Percentiles rank a stretch among this genome's conserved stretches.
These are phyloP conservation scores for Papilio elwesi DNA, from an alignment of 2,888 invertebrate genomes.

Conservation along the genomic window DNA sequence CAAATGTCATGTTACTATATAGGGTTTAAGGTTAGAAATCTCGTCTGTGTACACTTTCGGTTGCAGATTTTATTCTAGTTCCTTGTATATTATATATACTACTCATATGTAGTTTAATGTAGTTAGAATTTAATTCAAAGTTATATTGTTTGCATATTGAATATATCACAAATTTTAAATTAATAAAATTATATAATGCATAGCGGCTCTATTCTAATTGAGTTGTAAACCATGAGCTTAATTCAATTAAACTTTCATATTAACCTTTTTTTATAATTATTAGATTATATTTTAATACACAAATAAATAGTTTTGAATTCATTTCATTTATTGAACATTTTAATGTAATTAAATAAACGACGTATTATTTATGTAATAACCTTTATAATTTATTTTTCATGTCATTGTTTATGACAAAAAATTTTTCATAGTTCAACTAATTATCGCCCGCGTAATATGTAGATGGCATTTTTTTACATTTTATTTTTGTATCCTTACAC, in stretches of 20 bases:
- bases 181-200: constrained; percentile 5
- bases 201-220: constrained; percentile 9
- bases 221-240: constrained; percentile 8
- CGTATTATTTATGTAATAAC: background rate
- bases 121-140: constrained; percentile 28
- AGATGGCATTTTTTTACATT: constrained; percentile 70
- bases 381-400: background rate
- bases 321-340: background rate
- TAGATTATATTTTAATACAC: background rate
- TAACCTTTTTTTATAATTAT: constrained; percentile 4
- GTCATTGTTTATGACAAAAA: too few relatives aligned
- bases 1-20: background rate
- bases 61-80: constrained; percentile 13
- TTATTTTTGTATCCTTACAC: constrained; percentile 75
- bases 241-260: background rate
- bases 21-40: background rate
- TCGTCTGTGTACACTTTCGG: background rate
- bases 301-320: background rate
- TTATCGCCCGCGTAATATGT: background rate
- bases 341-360: background rate
- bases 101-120: constrained; percentile 4
- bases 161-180: constrained; percentile 27
- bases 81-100: constrained; percentile 4
- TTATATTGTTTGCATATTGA: constrained; percentile 31
- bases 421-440: too few relatives aligned